These are phyloP conservation scores for Hydropsyche betteni DNA, from an alignment of 2,888 invertebrate genomes.

Conservation along the genomic window DNA sequence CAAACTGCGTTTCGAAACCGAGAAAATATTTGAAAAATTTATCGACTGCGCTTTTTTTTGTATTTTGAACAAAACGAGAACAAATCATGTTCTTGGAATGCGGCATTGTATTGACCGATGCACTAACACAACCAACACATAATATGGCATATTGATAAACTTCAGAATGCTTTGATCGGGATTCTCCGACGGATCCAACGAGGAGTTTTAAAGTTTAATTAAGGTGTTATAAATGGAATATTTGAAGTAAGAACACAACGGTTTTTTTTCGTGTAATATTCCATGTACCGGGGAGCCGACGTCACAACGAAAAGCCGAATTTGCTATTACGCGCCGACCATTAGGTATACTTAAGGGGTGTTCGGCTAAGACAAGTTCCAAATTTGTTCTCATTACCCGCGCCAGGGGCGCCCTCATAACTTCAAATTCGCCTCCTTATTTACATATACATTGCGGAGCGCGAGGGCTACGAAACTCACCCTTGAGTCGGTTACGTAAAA, in stretches of 20 bases:
- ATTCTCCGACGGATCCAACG: too few relatives aligned
- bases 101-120: slow-evolving; percentile 26
- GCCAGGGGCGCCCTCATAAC: slow-evolving; percentile 42
- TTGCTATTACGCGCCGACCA: slow-evolving; percentile 39
- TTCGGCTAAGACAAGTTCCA: slow-evolving; percentile 47
- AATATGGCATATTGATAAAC: too few relatives aligned
- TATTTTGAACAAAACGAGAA: slow-evolving; percentile 34
- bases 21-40: not conserved
- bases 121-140: not conserved
- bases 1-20: not conserved
- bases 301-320: slow-evolving; percentile 24
- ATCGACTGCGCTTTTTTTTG: not conserved
- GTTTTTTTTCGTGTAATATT: not conserved
- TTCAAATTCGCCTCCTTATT: slow-evolving; percentile 48
- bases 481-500: slow-evolving; percentile 34
- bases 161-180: too few relatives aligned
- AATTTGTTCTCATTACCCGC: slow-evolving; percentile 47
- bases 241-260: not conserved
- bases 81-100: slow-evolving; percentile 40
- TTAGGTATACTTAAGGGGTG: slow-evolving; percentile 45
- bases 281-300: not conserved
- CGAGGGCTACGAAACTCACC: slow-evolving; percentile 16
- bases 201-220: not conserved
- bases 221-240: not conserved
- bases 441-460: slow-evolving; percentile 45